Percentiles rank a stretch among this genome's conserved stretches.
Conservation (phyloP, 1,140 invertebrate species). For the Pogonomyrmex californicus region DNA sequence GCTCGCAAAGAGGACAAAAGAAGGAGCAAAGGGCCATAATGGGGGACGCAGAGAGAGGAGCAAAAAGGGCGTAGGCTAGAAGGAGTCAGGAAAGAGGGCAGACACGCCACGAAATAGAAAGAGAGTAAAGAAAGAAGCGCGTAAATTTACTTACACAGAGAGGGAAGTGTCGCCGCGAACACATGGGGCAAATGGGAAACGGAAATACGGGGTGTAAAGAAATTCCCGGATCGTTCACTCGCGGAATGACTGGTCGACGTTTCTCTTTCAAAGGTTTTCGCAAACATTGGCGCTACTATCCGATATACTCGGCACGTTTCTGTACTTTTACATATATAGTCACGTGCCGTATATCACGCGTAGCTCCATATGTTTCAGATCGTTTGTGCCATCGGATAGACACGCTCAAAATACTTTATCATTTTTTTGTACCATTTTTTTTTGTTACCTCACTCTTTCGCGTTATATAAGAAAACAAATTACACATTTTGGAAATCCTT, state of each 20-base stretch:
- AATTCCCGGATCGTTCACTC: background rate
- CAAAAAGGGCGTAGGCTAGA: background rate
- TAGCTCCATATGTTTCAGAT: background rate
- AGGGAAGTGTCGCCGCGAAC: constrained; percentile 9
- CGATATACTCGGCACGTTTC: too few relatives aligned
- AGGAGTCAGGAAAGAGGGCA: constrained; percentile 10
- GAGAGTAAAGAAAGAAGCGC: constrained; percentile 25
- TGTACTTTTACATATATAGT: background rate
- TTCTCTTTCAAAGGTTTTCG: constrained; percentile 4
- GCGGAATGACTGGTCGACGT: background rate
- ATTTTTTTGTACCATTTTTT: background rate
- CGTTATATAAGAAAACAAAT: background rate
- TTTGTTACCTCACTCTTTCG: background rate
- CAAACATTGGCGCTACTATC: background rate
- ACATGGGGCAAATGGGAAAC: background rate
- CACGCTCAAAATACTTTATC: too few relatives aligned
- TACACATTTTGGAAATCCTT: background rate
- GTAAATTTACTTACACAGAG: constrained; percentile 58
- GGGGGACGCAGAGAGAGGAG: background rate
- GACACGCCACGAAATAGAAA: constrained; percentile 22
- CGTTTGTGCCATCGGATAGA: too few relatives aligned
- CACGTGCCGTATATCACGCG: too few relatives aligned
- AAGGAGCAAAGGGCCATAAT: background rate
- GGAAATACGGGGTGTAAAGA: constrained; percentile 39
- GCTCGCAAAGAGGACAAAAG: constrained; percentile 16